Base-by-base conservation (phyloP, 2,113 vertebrate species). In the Thunnus thynnus region DNA sequence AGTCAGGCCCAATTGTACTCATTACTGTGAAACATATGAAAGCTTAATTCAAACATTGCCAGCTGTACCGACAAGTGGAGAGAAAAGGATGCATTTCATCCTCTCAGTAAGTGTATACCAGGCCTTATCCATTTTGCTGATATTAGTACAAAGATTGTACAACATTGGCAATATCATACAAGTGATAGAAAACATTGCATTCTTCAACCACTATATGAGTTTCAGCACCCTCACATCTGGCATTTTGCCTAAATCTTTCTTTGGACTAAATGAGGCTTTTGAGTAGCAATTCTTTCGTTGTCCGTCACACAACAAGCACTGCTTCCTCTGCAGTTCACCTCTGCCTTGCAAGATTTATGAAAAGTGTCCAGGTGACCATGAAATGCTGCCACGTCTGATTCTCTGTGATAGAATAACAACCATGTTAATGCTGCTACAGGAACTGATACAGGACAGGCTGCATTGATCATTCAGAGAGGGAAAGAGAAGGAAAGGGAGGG, bases 321-420 rank as follows among this genome's bases (percentile, higher is more conserved):
- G 51, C 71, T 74, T 75, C 75, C 61, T 20, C 74, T 72, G 72
- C 71, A 72, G 61, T 56, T 79, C 76, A 89, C 74, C 79, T 60
- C 61, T 83, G 57, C 70, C 58, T 78, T 75, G 72, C 47, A 86
- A 86, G 83, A 93, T 92, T 91, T 89, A 90, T 89, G 80, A 82
- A 87, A 77, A 75, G 80, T 77, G 67, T 86, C 86, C 76, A 76
- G 83, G 85, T 84, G 72, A 56, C 82, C 63, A 63, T 90, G 86
- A 92, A 93, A 93, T 69, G 62, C 89, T 89, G 82, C 86, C 79
- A 62, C 74, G 71, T 91, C 81, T 58, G 84, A 93, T 91, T 93
- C 67, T 66, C 72, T 78, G 73, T 76, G 80, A 90, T 88, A 75
- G 90, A 88, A 88, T 90, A 89, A 87, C 87, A 89, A 80, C 44